Base-by-base conservation (phyloP, 2,888 invertebrate genomes). In the Pediacus dermestoides region DNA sequence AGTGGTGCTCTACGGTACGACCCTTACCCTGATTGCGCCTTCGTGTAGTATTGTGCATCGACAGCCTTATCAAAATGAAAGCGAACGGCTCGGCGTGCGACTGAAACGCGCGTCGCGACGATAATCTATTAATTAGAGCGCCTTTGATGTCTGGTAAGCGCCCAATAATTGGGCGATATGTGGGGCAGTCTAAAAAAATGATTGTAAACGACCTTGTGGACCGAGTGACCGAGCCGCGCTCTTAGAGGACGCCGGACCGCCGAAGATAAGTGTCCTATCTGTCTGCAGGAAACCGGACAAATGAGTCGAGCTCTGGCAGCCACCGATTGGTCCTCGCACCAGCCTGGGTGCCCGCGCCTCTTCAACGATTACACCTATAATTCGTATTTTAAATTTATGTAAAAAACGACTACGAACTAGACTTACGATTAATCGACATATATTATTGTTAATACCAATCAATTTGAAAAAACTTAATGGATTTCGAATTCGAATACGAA, bases 21-120 rank as follows among this genome's bases (percentile, higher is more conserved):
- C 64, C 65, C 66, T 66, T 67, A 68, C 67, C 68, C 68, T 68
- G 68, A 67, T 67, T 67, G 58, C 60, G 64, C 66, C 63, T 63
- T 63, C 60, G 49, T 59, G 52, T 58, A 48, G 51, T 63, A 66
- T 67, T 66, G 66, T 66, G 65, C 64, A 64, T 61, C 59, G 64
- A 66, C 66, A 67, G 66, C 66, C 66, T 63, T 67, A 60, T 62
- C 52, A 50, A 53, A 54, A 47, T 50, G 46, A 45, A 44, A 43
- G 39, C 39, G 50, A 48, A 43, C 50, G 46, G 46, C 47, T 44
- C 50, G 50, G 44, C 42, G 40, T 34, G 37, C 44, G 28, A 42
- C 42, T n/a, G n/a, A n/a, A n/a, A n/a, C n/a, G n/a, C n/a, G n/a
- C 28, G 26, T 11, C 10, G 30, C 34, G n/a, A n/a, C n/a, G n/a